phyloP scores from a whole-genome alignment of 2,888 invertebrate species.

The Hymenopus coronatus region DNA sequence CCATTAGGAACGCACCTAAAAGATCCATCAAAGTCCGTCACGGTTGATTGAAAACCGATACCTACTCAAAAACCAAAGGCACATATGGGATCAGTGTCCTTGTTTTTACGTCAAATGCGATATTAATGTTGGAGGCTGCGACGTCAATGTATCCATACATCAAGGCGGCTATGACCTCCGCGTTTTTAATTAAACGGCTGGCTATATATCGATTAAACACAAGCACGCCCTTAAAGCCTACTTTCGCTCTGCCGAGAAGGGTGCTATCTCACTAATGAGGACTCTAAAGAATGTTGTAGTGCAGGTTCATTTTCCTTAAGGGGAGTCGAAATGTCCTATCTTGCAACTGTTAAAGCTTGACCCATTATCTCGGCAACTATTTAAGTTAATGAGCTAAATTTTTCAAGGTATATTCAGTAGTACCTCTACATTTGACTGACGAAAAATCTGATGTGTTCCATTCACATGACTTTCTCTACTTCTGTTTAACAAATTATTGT shows the following conservation, averaged over 20 bases:
- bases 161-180: not conserved
- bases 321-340: too few species aligned
- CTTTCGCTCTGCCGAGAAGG: not conserved
- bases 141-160: not conserved
- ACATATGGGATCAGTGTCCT: not conserved
- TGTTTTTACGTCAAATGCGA: not conserved
- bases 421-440: too few species aligned
- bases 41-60: not conserved
- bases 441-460: too few species aligned
- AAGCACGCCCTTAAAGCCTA: not conserved
- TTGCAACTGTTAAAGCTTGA: too few species aligned
- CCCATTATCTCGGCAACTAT: too few species aligned
- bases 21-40: not conserved
- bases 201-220: not conserved
- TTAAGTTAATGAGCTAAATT: too few species aligned
- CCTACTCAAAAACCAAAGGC: not conserved
- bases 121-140: not conserved
- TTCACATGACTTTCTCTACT: too few species aligned
- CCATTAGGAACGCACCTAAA: not conserved
- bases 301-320: too few species aligned
- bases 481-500: too few species aligned
- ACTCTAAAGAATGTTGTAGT: too few species aligned
- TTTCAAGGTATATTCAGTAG: too few species aligned
- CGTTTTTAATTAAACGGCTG: not conserved
- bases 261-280: too few species aligned